Evolutionary conservation across 2,888 invertebrate species (phyloP).

Genomic region (Adelognathus sp.): DNA sequence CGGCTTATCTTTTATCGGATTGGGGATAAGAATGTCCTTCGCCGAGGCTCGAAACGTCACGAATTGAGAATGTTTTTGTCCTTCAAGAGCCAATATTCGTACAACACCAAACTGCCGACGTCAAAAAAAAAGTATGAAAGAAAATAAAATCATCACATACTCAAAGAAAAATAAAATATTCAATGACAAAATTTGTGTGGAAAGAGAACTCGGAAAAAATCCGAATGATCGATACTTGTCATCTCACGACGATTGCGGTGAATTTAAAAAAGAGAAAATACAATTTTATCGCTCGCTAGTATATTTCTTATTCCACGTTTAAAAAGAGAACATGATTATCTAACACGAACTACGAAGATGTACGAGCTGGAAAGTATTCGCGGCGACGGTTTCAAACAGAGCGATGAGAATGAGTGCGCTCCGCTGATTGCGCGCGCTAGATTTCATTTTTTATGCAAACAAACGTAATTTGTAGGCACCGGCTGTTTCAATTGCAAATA

Average conservation of each 20-base stretch:
- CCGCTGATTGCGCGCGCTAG: conserved; percentile 26
- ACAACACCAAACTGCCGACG: no score
- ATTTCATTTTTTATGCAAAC: conserved; percentile 20
- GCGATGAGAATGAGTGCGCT: conserved; percentile 43
- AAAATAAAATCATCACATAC: background rate
- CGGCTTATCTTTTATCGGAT: conserved; percentile 23
- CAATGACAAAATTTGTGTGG: no score
- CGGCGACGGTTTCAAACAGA: conserved; percentile 32
- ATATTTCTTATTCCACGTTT: no score
- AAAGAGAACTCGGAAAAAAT: no score
- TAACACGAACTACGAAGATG: background rate
- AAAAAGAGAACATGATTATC: no score
- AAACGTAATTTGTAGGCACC: conserved; percentile 1
- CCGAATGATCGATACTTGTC: no score
- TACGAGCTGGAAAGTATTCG: conserved; percentile 44
- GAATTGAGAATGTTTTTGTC: background rate
- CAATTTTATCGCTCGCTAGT: background rate
- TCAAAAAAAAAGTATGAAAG: background rate
- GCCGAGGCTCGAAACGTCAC: background rate
- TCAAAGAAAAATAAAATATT: background rate
- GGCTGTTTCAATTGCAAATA: background rate
- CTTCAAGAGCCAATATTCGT: background rate
- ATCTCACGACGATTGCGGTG: no score
- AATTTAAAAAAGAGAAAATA: background rate
- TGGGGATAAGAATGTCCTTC: conserved; percentile 1